Evolutionary conservation across 2,797 vertebrate species (phyloP).

Genomic region (Protosalanx chinensis): DNA sequence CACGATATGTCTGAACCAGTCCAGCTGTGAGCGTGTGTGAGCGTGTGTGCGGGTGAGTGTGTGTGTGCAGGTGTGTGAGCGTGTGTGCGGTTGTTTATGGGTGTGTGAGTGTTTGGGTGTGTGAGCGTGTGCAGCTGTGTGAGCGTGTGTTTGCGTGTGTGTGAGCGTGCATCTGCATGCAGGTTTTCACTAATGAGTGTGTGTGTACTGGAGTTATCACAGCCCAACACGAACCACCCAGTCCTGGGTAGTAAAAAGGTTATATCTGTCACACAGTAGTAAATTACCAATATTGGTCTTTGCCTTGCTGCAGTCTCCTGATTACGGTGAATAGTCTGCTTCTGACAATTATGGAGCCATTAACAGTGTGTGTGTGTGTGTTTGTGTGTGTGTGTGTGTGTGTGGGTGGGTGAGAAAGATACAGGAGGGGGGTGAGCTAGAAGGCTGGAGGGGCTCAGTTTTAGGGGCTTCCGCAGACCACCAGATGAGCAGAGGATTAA

Average conservation of each 20-base stretch:
- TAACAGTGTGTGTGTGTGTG: conserved; percentile 43
- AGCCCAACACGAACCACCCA: conserved; percentile 61
- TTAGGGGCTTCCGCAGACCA: conserved; percentile 48
- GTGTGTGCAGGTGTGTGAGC: conserved; percentile 9
- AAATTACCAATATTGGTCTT: conserved; percentile 69
- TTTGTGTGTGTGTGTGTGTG: background rate
- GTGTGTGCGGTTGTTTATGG: background rate
- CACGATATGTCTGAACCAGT: conserved; percentile 40
- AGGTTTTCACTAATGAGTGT: background rate
- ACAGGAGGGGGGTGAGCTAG: background rate
- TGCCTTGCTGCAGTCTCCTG: conserved; percentile 67
- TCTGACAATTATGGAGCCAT: conserved; percentile 69
- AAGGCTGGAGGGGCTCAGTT: conserved; percentile 6
- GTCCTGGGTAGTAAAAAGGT: conserved; percentile 62
- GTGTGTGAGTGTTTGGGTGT: conserved; percentile 1
- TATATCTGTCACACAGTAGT: conserved; percentile 56
- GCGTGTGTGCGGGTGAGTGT: background rate
- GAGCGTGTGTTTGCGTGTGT: conserved; percentile 2
- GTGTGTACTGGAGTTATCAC: conserved; percentile 39
- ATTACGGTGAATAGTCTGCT: conserved; percentile 68
- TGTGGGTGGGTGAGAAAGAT: conserved; percentile 12
- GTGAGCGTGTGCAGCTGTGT: background rate
- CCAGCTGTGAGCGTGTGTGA: background rate
- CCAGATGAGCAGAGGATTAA: conserved; percentile 55
- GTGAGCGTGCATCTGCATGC: background rate